Base-by-base conservation (phyloP, 1,140 invertebrate species). In the Drosophila burlai region DNA sequence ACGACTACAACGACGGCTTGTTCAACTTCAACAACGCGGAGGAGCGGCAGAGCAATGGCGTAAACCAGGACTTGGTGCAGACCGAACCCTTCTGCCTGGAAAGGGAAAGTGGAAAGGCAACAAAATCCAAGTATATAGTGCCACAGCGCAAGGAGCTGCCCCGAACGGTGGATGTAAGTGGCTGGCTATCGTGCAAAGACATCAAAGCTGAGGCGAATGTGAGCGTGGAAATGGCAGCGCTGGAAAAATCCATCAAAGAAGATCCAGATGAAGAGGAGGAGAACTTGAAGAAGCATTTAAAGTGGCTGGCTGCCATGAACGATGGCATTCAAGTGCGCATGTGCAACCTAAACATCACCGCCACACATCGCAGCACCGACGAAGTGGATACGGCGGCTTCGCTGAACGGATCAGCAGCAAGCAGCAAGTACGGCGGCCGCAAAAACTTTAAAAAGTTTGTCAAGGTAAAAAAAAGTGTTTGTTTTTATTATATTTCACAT, bases 391-490 rank as follows among this genome's bases (percentile, higher is more conserved):
- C 55, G 16, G 62, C 55, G 16, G 59, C 58, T 24, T 29, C 36
- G 7, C 26, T 45, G 0, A 36, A 67, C 13, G 50, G 36, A 13
- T 52, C 59, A 34, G 65, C 36, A 4, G 68, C 36, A 5, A 75
- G n/a, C 26, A 63, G n/a, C 26, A 63, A 69, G 4, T 76, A 76
- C 67, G 45, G 9, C n/a, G 54, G 63, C 4, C 79, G 81, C 26
- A 78, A 76, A 52, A 92, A 92, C 66, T 92, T 90, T 36, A 92
- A 92, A 15, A 91, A 79, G 31, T 92, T 92, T 59, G 67, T 78
- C 16, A 92, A 90, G 85, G 85, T 90, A 67, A 38, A 67, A 67
- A 38, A 67, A 38, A 2, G 15, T n/a, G 15, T n/a, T 16, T 0
- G 10, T 43, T n/a, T 2, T 34, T 38, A 2, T 34, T 38, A 2